A percentile compares a stretch with the other conserved stretches of the same genome.
Evolutionary conservation across 2,797 vertebrate species (phyloP).

Genomic region (Pangasius larnaudii): DNA sequence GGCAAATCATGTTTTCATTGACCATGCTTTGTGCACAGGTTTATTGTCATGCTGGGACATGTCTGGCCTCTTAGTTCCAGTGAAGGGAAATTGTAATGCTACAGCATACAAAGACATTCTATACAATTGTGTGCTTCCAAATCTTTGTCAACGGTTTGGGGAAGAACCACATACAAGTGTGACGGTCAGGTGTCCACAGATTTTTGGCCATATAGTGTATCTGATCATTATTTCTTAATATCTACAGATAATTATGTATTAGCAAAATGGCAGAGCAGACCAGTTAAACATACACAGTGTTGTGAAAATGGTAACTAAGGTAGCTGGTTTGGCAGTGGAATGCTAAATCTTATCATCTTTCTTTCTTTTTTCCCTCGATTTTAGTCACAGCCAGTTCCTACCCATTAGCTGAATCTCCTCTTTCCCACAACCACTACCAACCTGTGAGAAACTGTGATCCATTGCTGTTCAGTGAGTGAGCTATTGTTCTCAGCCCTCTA

Average conservation of each 20-base stretch:
- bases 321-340: neutral
- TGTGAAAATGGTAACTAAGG: neutral
- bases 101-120: neutral
- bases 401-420: neutral
- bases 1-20: neutral
- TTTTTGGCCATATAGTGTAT: neutral
- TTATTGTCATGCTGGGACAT: neutral
- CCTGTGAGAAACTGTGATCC: slow-evolving; percentile 12
- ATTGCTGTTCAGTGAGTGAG: slow-evolving; percentile 15
- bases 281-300: neutral
- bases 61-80: neutral
- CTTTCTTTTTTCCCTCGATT: neutral
- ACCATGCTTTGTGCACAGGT: neutral
- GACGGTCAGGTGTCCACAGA: neutral
- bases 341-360: neutral
- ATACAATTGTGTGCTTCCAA: neutral
- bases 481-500: slow-evolving; percentile 8
- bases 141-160: neutral
- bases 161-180: neutral
- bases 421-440: neutral
- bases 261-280: neutral
- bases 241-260: neutral
- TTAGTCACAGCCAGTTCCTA: neutral
- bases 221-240: neutral
- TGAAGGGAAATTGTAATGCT: neutral